Evolutionary conservation across 2,888 invertebrate genomes (phyloP), one percentile per base, ranked within the genome.

Genomic region (Cephus rjabovi): DNA sequence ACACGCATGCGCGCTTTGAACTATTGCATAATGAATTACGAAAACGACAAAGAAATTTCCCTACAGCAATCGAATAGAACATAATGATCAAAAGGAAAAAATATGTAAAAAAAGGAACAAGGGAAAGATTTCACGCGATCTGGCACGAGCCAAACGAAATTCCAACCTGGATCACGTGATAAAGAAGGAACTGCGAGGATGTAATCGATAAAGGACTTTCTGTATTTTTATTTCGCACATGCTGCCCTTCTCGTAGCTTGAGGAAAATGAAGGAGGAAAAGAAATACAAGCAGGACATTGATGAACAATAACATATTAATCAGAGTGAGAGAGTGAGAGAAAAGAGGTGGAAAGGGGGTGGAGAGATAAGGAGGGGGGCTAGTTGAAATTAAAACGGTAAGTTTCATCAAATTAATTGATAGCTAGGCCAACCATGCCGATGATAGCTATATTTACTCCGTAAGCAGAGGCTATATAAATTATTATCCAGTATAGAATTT

Each of bases 351-450:
- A 34, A 12, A 35, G 35, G 3, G 3, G 12, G 12, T 12, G 12
- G 3, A 35, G 12, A 3, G 4, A 35, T 35, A 35, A 12, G 12
- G 12, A 1, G 35, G 3, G 35, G 3, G 68, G 34, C 74, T 56
- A 11, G 9, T 77, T 76, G 56, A 75, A 78, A 78, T 76, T 76
- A 81, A 79, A 81, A 75, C 69, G 33, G 71, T 31, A 69, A 70
- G 71, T 78, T 76, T 76, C 74, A 75, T 79, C 77, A 75, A 75
- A 76, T 35, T 75, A 33, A 30, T 33, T 35, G 69, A 0, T 23
- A 23, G 23, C 0, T 56, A 23, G 23, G 23, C 6, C 56, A 9
- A 23, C 23, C 9, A 9, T 56, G 9, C 23, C 23, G 23, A 23
- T 23, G 23, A 23, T 56, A 9, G 6, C 9, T 56, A 56, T 0